These are phyloP conservation scores for Mesochorus sp. DNA, from an alignment of 2,888 invertebrate genomes.

Conservation along the genomic window DNA sequence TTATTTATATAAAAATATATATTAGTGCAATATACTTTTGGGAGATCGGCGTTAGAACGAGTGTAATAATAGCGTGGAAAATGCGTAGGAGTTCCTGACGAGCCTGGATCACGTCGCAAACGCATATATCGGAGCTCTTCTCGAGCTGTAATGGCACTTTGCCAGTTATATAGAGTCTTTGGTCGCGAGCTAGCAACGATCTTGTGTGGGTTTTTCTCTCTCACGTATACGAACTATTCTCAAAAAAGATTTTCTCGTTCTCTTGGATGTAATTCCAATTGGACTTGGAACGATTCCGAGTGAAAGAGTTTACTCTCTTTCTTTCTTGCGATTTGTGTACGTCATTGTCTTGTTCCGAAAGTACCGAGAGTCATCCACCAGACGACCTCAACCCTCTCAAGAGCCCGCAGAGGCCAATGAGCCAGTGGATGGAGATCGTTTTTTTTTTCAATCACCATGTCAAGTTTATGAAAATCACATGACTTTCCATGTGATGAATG, in stretches of 20 bases:
- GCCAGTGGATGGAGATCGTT: background rate
- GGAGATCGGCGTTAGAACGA: slow-evolving; percentile 20
- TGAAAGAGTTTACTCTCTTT: too few relatives aligned
- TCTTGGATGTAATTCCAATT: slow-evolving; percentile 51
- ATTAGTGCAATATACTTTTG: slow-evolving; percentile 18
- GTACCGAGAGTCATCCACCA: background rate
- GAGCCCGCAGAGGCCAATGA: too few relatives aligned
- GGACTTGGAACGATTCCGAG: slow-evolving; percentile 24
- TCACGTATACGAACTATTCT: slow-evolving; percentile 55
- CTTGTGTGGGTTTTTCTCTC: slow-evolving; percentile 15
- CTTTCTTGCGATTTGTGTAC: slow-evolving; percentile 12
- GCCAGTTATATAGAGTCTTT: slow-evolving; percentile 56
- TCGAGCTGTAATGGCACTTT: slow-evolving; percentile 44
- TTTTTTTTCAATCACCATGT: background rate
- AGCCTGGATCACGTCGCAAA: slow-evolving; percentile 55
- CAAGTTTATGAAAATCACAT: background rate
- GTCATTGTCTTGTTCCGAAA: background rate
- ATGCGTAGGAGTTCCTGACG: slow-evolving; percentile 62
- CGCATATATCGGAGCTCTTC: slow-evolving; percentile 34
- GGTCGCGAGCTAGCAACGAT: slow-evolving; percentile 32
- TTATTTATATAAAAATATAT: background rate
- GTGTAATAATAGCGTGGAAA: slow-evolving; percentile 59
- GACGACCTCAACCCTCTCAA: background rate
- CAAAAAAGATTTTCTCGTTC: slow-evolving; percentile 49
- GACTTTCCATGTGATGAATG: background rate